Evolutionary conservation across 2,888 invertebrate genomes (phyloP).

Genomic region (Parascotia fuliginaria): DNA sequence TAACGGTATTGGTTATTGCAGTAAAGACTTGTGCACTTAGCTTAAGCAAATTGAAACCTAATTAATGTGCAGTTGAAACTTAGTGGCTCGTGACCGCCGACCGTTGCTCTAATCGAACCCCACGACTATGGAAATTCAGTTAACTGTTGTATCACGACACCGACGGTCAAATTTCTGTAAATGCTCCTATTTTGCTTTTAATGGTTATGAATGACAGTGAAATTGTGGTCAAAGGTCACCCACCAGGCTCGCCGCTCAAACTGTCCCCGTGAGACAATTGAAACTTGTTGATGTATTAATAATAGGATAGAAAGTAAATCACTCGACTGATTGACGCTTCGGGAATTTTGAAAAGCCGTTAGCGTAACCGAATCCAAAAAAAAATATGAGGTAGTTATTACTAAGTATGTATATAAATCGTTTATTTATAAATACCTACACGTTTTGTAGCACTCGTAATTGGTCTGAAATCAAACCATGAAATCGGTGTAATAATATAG

Average conservation of each 20-base stretch:
- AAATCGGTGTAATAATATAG: no score
- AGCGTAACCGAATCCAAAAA: no score
- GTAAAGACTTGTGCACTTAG: slow-evolving; percentile 38
- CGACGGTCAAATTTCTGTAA: slow-evolving; percentile 57
- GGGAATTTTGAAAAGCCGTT: background rate
- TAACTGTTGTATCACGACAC: slow-evolving; percentile 64
- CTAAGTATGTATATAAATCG: no score
- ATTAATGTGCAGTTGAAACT: slow-evolving; percentile 53
- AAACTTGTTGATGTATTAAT: slow-evolving; percentile 17
- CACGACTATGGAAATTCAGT: slow-evolving; percentile 70
- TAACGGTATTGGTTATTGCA: slow-evolving; percentile 31
- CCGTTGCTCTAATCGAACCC: slow-evolving; percentile 58
- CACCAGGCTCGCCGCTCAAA: slow-evolving; percentile 46
- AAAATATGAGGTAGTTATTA: no score
- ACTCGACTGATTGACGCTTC: background rate
- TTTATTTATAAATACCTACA: no score
- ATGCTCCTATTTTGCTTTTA: slow-evolving; percentile 60
- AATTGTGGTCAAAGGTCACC: slow-evolving; percentile 53
- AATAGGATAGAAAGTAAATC: background rate
- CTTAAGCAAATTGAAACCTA: slow-evolving; percentile 51
- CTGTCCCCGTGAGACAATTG: slow-evolving; percentile 47
- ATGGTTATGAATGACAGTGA: slow-evolving; percentile 60
- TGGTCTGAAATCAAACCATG: no score
- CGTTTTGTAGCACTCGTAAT: no score
- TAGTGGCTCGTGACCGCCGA: slow-evolving; percentile 56